Evolutionary conservation across 2,888 invertebrate genomes (phyloP).

Genomic region (Cataglyphis cursor): DNA sequence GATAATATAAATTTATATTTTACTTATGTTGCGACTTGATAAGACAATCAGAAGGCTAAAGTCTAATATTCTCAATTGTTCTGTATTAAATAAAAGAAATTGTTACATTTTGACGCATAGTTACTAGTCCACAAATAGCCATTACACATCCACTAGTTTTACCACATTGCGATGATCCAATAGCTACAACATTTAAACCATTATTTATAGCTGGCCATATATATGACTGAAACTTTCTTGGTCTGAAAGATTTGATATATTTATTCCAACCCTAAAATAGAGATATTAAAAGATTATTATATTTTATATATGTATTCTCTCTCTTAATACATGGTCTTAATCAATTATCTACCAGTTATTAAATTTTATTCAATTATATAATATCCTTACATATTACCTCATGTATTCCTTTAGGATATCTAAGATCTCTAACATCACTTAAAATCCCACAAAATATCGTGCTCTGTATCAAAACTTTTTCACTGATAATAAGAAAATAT

Average conservation of each 20-base stretch:
- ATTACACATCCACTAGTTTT: constrained; percentile 92
- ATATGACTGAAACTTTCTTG: constrained; percentile 89
- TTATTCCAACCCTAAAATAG: constrained; percentile 64
- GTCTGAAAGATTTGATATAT: constrained; percentile 51
- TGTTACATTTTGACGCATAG: constrained; percentile 57
- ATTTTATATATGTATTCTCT: neutral
- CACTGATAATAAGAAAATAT: constrained; percentile 23
- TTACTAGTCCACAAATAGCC: constrained; percentile 89
- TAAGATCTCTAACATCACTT: constrained; percentile 26
- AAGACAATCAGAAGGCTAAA: neutral
- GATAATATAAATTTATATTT: constrained; percentile 6
- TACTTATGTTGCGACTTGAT: neutral
- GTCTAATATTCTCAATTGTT: neutral
- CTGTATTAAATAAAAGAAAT: neutral
- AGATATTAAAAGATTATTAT: neutral
- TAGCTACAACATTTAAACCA: constrained; percentile 90
- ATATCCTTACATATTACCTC: constrained; percentile 12
- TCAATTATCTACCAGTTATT: neutral
- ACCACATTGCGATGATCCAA: constrained; percentile 89
- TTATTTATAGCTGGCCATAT: constrained; percentile 91
- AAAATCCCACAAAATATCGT: neutral
- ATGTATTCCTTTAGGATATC: constrained; percentile 13
- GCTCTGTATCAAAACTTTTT: constrained; percentile 30
- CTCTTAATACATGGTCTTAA: neutral
- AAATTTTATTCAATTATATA: neutral